Conservation (phyloP, 92 coral and sea anemone species). For the Porites evermanni region DNA sequence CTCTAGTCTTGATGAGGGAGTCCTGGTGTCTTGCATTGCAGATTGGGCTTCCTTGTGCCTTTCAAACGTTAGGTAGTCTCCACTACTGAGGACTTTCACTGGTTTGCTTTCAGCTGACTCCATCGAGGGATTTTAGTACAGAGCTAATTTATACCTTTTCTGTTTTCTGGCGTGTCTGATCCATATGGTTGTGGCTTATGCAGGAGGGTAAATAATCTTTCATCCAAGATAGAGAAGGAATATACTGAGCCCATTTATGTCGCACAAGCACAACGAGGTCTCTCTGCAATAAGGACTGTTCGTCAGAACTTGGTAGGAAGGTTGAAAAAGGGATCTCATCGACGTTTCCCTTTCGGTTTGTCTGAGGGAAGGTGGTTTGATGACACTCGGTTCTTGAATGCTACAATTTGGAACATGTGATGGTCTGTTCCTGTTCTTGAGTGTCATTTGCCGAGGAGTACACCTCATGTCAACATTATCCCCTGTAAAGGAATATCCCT, state of each 20-base stretch:
- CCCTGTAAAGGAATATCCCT: conserved; percentile 72
- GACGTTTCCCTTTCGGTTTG: background rate
- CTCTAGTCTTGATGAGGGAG: conserved; percentile 61
- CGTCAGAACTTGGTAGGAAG: conserved; percentile 56
- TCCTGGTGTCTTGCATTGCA: conserved; percentile 60
- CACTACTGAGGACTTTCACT: conserved; percentile 59
- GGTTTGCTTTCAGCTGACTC: conserved; percentile 20
- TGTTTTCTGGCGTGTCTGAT: conserved; percentile 43
- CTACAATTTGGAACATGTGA: conserved; percentile 61
- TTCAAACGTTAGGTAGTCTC: conserved; percentile 71
- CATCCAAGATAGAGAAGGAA: conserved; percentile 54
- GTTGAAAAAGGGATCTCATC: conserved; percentile 37
- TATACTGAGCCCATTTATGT: conserved; percentile 49
- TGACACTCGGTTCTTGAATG: conserved; percentile 41
- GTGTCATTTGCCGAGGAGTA: conserved; percentile 47
- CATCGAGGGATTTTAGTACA: too few species aligned
- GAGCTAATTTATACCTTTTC: conserved; percentile 18
- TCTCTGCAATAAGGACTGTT: conserved; percentile 53
- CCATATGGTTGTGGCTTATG: conserved; percentile 48
- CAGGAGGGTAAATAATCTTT: conserved; percentile 28
- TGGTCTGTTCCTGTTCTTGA: conserved; percentile 55
- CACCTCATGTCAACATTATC: conserved; percentile 62
- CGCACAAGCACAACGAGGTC: conserved; percentile 28
- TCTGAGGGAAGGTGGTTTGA: conserved; percentile 52
- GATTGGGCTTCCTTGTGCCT: conserved; percentile 70